Base-by-base conservation (phyloP, 2,797 vertebrate genomes). In the Melanotaenia pygmaea region DNA sequence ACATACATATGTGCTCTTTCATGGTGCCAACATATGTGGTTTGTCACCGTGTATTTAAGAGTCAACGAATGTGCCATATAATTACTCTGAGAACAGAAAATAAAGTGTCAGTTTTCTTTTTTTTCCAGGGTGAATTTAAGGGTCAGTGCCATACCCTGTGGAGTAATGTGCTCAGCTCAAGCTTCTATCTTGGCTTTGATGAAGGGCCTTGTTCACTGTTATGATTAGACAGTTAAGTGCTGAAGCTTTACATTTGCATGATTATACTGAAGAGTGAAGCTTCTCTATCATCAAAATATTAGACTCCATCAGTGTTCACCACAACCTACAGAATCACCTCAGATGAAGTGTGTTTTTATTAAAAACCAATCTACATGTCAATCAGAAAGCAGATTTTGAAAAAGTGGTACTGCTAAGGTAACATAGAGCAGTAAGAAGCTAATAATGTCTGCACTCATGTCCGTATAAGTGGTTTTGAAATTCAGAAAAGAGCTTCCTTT, bases 261-360 rank as follows among this genome's bases (percentile, higher is more conserved):
- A 93, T 94, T 93, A 93, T 79, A 84, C 78, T 86, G 78, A 79
- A 89, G 90, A 88, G 87, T 74, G 81, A 90, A 43, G 82, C 89
- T 90, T 83, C 87, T 85, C 90, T 78, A 86, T 93, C 92, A 90
- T 93, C 89, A 89, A 88, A 90, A 90, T 92, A 91, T 92, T 92
- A 93, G 89, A 85, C 83, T 76, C 76, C 72, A 84, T 91, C 91
- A 86, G 79, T 74, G 74, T 89, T 89, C 72, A 59, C 83, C 90
- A 82, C 80, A 85, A 81, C 86, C 85, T 80, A 81, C 83, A 86
- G 86, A 82, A 73, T 76, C 67, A 64, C 74, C 47, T 43, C 16
- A 68, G 74, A 84, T 88, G 86, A 92, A 93, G 88, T 89, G 88
- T 78, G 72, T 82, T 85, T 85, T 89, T 83, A 86, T 89, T 90